Conservation (phyloP, 2,113 vertebrate species). For the Entomyzon cyanotis region DNA sequence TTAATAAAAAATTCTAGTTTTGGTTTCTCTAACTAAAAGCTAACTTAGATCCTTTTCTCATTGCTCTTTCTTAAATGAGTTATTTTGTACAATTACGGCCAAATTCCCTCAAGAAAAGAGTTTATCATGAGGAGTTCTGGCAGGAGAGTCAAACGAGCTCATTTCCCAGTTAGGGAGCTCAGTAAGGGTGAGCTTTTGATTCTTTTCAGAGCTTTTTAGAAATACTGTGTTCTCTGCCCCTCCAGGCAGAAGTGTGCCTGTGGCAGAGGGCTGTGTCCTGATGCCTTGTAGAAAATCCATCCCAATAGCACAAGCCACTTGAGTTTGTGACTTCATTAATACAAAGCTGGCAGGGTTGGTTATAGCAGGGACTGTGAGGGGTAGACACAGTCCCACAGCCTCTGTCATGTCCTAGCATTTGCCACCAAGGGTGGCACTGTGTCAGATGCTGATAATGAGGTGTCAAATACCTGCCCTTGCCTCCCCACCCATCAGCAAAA, state of each 20-base stretch:
- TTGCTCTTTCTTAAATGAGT: background rate
- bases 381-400: background rate
- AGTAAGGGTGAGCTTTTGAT: background rate
- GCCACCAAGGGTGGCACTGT: background rate
- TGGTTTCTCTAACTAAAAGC: background rate
- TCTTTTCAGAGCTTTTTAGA: background rate
- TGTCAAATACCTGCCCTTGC: background rate
- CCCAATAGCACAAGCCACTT: background rate
- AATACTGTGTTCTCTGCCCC: background rate
- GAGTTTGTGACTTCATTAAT: background rate
- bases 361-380: background rate
- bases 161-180: background rate
- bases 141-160: background rate
- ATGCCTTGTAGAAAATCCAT: background rate
- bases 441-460: background rate
- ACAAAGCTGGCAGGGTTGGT: background rate
- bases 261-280: fast-evolving
- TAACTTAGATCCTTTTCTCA: background rate
- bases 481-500: background rate
- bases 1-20: background rate
- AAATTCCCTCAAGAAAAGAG: background rate
- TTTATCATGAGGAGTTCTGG: background rate
- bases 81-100: background rate
- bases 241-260: background rate
- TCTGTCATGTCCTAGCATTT: background rate